A percentile compares a stretch with the other conserved stretches of the same genome.
Evolutionary conservation across 2,888 invertebrate genomes (phyloP).

Genomic region (Agrochola litura): DNA sequence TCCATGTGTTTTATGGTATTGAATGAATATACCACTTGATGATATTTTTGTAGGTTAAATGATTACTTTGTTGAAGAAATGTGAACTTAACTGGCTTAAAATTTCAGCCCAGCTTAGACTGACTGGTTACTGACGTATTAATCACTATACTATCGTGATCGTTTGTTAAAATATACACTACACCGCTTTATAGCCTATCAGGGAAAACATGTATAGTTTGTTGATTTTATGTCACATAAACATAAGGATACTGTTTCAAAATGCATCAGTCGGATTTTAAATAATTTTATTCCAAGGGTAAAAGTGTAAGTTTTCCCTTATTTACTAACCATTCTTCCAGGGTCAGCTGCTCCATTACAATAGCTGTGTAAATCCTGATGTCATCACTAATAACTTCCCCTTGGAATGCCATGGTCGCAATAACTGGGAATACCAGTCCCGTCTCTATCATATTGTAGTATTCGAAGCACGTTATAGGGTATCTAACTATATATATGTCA

Average conservation of each 20-base stretch:
- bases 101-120: not conserved
- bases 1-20: constrained; percentile 26
- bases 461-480: constrained; percentile 58
- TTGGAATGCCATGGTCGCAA: constrained; percentile 64
- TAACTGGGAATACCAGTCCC: constrained; percentile 61
- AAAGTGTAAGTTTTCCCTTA: not conserved
- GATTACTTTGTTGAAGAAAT: not conserved
- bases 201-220: too few relatives aligned
- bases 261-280: not conserved
- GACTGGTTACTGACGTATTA: not conserved
- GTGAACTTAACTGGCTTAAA: not conserved
- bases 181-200: too few relatives aligned
- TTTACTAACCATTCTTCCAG: constrained; percentile 6
- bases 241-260: not conserved
- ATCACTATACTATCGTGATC: too few relatives aligned
- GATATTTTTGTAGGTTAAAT: not conserved
- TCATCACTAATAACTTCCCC: constrained; percentile 61
- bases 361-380: constrained; percentile 45
- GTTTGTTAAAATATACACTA: too few relatives aligned
- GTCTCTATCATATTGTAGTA: constrained; percentile 55
- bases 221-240: not conserved
- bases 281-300: not conserved
- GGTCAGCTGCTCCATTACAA: constrained; percentile 44
- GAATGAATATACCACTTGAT: constrained; percentile 24
- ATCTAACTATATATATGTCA: constrained; percentile 25